Conservation (phyloP, 2,113 vertebrate species). For the Acanthochromis polyacanthus region DNA sequence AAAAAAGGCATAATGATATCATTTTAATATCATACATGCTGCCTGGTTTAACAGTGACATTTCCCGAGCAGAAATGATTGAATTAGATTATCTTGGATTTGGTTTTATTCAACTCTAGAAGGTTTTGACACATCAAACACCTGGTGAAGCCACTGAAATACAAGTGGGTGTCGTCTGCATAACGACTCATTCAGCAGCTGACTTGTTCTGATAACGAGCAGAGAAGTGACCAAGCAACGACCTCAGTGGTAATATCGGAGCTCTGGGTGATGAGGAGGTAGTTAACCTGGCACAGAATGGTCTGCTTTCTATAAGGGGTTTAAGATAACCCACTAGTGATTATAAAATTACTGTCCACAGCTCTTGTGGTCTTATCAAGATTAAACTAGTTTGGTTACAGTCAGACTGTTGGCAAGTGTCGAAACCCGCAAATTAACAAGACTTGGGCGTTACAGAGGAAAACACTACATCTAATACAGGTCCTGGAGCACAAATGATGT, state of each 20-base stretch:
- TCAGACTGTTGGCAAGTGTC: conserved; percentile 4
- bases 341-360: conserved; percentile 21
- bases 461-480: not conserved
- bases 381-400: conserved; percentile 25
- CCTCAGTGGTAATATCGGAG: not conserved
- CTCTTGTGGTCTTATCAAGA: conserved; percentile 17
- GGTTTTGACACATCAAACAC: not conserved
- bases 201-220: not conserved
- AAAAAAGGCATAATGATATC: not conserved
- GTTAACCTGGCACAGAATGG: not conserved
- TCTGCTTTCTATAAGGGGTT: not conserved
- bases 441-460: not conserved
- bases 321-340: conserved; percentile 1
- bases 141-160: conserved; percentile 5
- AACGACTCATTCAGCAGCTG: not conserved
- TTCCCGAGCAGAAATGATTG: not conserved
- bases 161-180: not conserved
- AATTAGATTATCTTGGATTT: not conserved
- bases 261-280: not conserved
- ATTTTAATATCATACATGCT: not conserved
- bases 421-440: not conserved
- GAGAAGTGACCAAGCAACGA: not conserved
- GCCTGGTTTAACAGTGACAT: not conserved
- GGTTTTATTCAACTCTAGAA: not conserved
- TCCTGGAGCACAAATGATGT: not conserved